Percentiles rank a stretch among this genome's conserved stretches.
Conservation (phyloP, 2,797 vertebrate genomes). For the Leuciscus waleckii region DNA sequence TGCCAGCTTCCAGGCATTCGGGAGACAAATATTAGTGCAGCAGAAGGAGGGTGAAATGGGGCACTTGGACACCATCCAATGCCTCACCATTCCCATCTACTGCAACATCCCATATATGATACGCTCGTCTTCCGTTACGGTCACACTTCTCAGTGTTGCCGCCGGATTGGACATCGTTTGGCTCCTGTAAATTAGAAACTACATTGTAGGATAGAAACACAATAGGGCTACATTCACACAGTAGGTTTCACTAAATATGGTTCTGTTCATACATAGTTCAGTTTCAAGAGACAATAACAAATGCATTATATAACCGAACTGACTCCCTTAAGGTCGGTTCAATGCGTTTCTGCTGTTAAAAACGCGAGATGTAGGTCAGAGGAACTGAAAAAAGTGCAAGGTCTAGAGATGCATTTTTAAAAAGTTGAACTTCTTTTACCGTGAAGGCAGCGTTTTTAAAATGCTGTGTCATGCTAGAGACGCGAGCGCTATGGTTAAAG, state of each 20-base stretch:
- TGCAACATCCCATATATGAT: slow-evolving; percentile 62
- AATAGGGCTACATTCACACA: neutral
- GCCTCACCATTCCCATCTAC: slow-evolving; percentile 64
- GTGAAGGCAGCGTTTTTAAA: too few species aligned
- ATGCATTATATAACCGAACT: neutral
- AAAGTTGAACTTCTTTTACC: too few species aligned
- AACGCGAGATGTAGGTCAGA: too few species aligned
- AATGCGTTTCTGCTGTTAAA: too few species aligned
- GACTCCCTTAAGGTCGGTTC: neutral
- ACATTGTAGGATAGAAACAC: slow-evolving; percentile 5
- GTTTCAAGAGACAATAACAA: neutral
- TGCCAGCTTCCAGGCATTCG: slow-evolving; percentile 56
- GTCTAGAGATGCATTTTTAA: too few species aligned
- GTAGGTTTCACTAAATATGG: neutral
- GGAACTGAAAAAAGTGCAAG: too few species aligned
- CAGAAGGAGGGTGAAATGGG: slow-evolving; percentile 54
- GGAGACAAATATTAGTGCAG: slow-evolving; percentile 62
- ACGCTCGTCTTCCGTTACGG: slow-evolving; percentile 63
- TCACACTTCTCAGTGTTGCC: slow-evolving; percentile 44
- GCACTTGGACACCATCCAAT: slow-evolving; percentile 65
- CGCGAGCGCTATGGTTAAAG: too few species aligned
- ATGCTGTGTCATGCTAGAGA: neutral
- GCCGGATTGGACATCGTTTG: slow-evolving; percentile 20
- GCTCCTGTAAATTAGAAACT: slow-evolving; percentile 7
- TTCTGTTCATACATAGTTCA: neutral